Evolutionary conservation across 2,113 vertebrate genomes (phyloP), one percentile per base, ranked within the genome.

Genomic region (Gallinago paraguaiae): DNA sequence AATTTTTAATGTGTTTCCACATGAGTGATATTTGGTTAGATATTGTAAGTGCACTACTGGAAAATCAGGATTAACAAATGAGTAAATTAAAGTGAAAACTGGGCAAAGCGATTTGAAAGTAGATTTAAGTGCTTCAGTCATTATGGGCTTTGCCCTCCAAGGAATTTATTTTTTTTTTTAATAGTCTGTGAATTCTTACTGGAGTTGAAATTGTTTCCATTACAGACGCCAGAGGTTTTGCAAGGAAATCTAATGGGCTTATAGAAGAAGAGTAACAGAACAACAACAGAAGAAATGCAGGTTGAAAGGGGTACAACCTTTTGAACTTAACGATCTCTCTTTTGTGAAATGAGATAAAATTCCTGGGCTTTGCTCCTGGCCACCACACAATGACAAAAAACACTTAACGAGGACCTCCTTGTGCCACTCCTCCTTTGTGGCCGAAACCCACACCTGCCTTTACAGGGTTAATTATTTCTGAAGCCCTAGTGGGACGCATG

Each of bases 1-100:
- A 91, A 82, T 76, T 93, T 93, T 76, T 72, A 86, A 76, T 41
- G 12, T 80, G 45, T 88, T 93, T 92, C 88, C 83, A 89, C 77
- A 48, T 45, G 69, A 92, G 15, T 43, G 50, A 61, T 69, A 84
- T 59, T 91, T 9, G 22, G 80, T 71, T 76, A 87, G 50, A 60
- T 89, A 61, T 46, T 39, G 53, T 78, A 86, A 91, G 57, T 57
- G 69, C 23, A 79, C 27, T 46, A 64, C 39, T 8, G 53, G 60
- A 90, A 95, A 96, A 86, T 84, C 74, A 57, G 72, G 77, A 76
- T 87, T 91, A 92, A 51, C 53, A 88, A 93, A 92, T 68, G 80
- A 82, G 81, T 71, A 92, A 94, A 81, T 94, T 83, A 88, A 88
- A 88, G 39, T 86, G 86, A 71, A 96, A 93, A 82, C 25, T 64